Evolutionary conservation across 2,888 invertebrate species (phyloP), one percentile per base, ranked within the genome.

Genomic region (Ophion costatus): DNA sequence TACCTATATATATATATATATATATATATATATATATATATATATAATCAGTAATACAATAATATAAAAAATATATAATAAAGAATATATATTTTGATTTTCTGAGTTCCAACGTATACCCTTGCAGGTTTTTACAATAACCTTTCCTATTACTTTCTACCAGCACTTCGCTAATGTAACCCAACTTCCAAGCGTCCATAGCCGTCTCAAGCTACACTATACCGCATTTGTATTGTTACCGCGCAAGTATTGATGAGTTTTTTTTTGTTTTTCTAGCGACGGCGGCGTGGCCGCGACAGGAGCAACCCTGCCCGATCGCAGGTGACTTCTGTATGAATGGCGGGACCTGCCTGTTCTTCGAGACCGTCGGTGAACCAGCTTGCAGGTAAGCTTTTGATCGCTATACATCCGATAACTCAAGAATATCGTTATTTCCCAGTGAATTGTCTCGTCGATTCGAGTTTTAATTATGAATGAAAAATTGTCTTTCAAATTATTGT

Each of bases 311-410:
- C 94, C 96, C 96, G 85, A 95, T 96, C 94, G 94, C 95, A 89
- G 95, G 96, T 89, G 96, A 96, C 89, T 98, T 96, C 94, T 98
- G 98, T 95, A 96, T 97, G 94, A 98, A 98, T 94, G 97, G 97
- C 91, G 98, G 98, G 93, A 97, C 96, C 89, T 98, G 98, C 95
- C 96, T 96, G 94, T 96, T 96, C 94, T 96, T 97, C 94, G 95
- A 96, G 94, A 95, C 96, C 91, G 96, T 98, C 92, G 96, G 96
- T 93, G 97, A 97, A 94, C 96, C 96, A 93, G 97, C 96, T 94
- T 98, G 98, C 96, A 96, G 96, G 98, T 98, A 95, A 97, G 97
- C 96, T 82, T 74, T 66, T 24, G 69, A 80, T 75, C 63, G 1
- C 17, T 0, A 20, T 76, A 22, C 38, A 24, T 51, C 42, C 24